These are phyloP conservation scores for Irena cyanogastra DNA, from an alignment of 2,113 vertebrate genomes.

Conservation along the genomic window DNA sequence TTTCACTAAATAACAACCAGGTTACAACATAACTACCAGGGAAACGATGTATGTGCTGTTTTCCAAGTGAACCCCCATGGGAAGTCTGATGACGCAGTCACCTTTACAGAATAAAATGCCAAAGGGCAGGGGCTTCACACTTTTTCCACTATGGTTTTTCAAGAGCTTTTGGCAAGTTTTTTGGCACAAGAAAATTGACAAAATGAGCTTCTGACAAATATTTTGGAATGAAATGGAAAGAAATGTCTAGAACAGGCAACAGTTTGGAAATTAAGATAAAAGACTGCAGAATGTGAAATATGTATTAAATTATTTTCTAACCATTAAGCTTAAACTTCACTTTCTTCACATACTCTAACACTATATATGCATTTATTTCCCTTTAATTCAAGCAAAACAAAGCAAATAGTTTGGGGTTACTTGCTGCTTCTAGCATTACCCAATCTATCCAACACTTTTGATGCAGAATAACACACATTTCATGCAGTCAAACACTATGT, in stretches of 20 bases:
- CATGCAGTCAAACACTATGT: neutral
- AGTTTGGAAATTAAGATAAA: neutral
- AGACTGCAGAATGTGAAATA: neutral
- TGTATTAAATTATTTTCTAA: neutral
- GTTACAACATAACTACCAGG: neutral
- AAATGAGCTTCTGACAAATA: neutral
- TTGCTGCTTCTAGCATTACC: neutral
- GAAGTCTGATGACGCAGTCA: conserved; percentile 26
- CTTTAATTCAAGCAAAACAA: neutral
- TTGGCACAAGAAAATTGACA: neutral
- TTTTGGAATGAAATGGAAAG: neutral
- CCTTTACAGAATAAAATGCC: neutral
- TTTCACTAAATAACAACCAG: neutral
- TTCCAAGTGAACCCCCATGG: neutral
- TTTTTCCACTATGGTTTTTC: neutral
- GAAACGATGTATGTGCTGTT: neutral
- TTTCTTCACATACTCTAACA: neutral
- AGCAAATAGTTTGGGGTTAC: neutral
- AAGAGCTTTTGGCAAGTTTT: neutral
- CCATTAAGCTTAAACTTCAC: neutral
- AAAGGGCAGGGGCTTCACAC: neutral
- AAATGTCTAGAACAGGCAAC: neutral
- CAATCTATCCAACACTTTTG: neutral
- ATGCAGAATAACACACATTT: neutral
- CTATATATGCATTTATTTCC: neutral